phyloP scores from a whole-genome alignment of 1,140 invertebrate species.

The Pogonognathellus flavescens region DNA sequence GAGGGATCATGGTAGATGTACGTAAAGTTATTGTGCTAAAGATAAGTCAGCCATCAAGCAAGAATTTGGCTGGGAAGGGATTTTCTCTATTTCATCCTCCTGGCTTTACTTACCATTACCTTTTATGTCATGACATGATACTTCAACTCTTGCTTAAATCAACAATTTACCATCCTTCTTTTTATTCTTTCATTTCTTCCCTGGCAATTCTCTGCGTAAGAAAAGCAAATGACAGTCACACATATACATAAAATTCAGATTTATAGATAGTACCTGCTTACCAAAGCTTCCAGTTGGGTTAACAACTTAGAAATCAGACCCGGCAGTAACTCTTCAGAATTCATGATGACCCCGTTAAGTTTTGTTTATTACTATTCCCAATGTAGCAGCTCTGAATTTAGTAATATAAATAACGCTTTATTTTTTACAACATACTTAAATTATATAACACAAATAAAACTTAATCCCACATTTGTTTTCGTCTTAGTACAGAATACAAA shows the following conservation, averaged over 20 bases:
- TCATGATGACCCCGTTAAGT: too few species aligned
- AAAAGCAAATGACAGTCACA: not conserved
- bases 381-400: too few species aligned
- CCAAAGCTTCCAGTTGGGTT: too few species aligned
- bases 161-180: slow-evolving; percentile 41
- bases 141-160: slow-evolving; percentile 48
- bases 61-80: slow-evolving; percentile 13
- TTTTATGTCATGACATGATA: slow-evolving; percentile 45
- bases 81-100: slow-evolving; percentile 23
- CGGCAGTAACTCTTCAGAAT: too few species aligned
- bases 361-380: too few species aligned
- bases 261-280: too few species aligned
- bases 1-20: not conserved
- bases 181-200: slow-evolving; percentile 24
- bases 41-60: slow-evolving; percentile 42
- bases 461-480: too few species aligned
- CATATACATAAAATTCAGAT: slow-evolving; percentile 26
- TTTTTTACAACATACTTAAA: too few species aligned
- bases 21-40: slow-evolving; percentile 39
- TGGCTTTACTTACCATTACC: slow-evolving; percentile 38
- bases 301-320: too few species aligned
- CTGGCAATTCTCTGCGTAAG: not conserved
- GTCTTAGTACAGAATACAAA: too few species aligned
- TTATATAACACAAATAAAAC: too few species aligned
- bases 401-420: too few species aligned